Evolutionary conservation across 2,797 vertebrate species (phyloP).

Genomic region (Enteromius argenteus): DNA sequence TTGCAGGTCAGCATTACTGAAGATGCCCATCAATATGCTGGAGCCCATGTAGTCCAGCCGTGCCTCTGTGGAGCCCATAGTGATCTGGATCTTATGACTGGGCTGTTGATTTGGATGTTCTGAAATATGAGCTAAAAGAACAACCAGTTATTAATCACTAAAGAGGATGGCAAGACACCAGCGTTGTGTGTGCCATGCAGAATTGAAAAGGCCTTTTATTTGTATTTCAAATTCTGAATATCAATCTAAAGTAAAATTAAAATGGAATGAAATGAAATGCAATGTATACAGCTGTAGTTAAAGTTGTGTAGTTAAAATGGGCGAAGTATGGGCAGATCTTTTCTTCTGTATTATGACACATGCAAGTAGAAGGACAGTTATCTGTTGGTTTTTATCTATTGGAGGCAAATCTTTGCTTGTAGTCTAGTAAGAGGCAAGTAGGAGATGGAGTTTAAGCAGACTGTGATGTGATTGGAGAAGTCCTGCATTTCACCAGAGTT

Average conservation of each 20-base stretch:
- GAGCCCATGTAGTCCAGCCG: constrained; percentile 99
- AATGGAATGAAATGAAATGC: neutral
- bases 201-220: neutral
- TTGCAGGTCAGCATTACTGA: constrained; percentile 97
- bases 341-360: neutral
- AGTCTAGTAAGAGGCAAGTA: neutral
- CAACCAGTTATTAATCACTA: constrained; percentile 29
- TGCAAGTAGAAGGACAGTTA: neutral
- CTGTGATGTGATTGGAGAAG: no score
- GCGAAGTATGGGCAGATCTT: neutral
- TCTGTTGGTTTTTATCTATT: neutral
- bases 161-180: constrained; percentile 9
- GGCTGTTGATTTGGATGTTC: constrained; percentile 98
- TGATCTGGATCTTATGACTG: constrained; percentile 98
- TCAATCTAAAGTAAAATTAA: neutral
- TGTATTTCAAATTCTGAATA: neutral
- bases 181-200: neutral
- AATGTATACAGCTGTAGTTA: neutral
- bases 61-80: constrained; percentile 98
- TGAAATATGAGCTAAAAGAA: constrained; percentile 91
- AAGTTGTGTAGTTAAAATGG: neutral
- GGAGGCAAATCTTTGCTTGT: neutral
- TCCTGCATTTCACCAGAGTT: neutral
- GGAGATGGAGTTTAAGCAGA: neutral
- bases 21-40: constrained; percentile 98